phyloP scores from a whole-genome alignment of 2,888 invertebrate genomes.

The Mesorhabditis sp. region DNA sequence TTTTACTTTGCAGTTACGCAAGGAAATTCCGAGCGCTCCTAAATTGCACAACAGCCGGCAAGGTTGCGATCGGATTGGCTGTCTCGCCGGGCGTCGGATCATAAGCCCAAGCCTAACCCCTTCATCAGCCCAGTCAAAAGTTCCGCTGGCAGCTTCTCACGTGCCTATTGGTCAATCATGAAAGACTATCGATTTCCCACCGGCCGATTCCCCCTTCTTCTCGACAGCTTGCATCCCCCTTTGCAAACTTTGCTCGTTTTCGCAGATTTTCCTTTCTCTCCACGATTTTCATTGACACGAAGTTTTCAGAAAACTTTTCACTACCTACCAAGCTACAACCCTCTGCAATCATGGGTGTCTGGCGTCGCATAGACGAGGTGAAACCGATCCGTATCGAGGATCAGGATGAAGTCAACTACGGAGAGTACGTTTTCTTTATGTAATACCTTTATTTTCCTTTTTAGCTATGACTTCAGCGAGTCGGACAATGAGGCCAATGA shows the following conservation, averaged over 20 bases:
- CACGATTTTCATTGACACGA: not conserved
- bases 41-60: too few relatives aligned
- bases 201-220: not conserved
- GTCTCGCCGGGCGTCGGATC: too few relatives aligned
- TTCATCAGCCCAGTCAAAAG: too few relatives aligned
- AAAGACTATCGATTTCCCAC: slow-evolving; percentile 13
- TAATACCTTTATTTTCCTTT: slow-evolving; percentile 10
- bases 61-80: too few relatives aligned
- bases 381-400: slow-evolving; percentile 43
- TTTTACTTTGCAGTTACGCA: too few relatives aligned
- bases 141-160: too few relatives aligned
- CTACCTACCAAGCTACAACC: not conserved
- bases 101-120: too few relatives aligned
- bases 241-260: not conserved
- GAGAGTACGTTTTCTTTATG: slow-evolving; percentile 34
- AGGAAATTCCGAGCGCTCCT: too few relatives aligned
- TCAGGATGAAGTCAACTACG: slow-evolving; percentile 34
- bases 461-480: slow-evolving; percentile 35
- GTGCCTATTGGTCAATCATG: too few relatives aligned
- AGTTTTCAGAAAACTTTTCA: not conserved
- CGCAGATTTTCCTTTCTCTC: slow-evolving; percentile 5
- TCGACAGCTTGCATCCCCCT: not conserved
- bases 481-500: slow-evolving; percentile 21
- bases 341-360: slow-evolving; percentile 29
- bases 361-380: slow-evolving; percentile 23